A percentile compares a stretch with the other conserved stretches of the same genome.
Evolutionary conservation across 2,797 vertebrate species (phyloP).

Genomic region (Halcyon badia): DNA sequence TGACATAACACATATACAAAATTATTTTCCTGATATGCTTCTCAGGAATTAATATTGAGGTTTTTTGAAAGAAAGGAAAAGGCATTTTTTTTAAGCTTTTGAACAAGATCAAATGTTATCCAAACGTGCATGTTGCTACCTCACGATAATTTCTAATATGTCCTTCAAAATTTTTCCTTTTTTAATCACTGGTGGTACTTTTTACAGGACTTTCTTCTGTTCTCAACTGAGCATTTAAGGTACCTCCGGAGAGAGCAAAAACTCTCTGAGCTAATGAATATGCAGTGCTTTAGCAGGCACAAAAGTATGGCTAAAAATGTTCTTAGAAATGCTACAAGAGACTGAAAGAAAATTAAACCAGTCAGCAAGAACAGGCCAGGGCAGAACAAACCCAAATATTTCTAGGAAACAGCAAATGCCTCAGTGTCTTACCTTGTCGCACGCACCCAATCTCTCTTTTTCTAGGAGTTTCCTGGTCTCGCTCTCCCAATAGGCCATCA

Average conservation of each 20-base stretch:
- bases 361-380: neutral
- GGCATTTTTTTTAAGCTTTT: neutral
- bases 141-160: neutral
- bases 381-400: neutral
- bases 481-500: slow-evolving; percentile 96
- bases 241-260: neutral
- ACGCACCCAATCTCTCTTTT: slow-evolving; percentile 85
- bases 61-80: neutral
- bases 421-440: slow-evolving; percentile 77
- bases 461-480: slow-evolving; percentile 93
- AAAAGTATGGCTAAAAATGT: neutral
- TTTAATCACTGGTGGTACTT: neutral
- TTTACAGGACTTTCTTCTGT: neutral
- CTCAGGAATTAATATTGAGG: neutral
- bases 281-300: fast-evolving
- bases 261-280: neutral
- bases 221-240: neutral
- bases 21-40: neutral
- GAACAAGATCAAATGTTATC: neutral
- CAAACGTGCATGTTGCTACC: neutral
- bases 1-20: neutral
- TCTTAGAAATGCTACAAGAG: neutral
- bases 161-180: neutral
- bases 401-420: neutral
- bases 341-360: neutral